These are phyloP conservation scores for Microchirus variegatus DNA, from an alignment of 2,797 vertebrate species.

Conservation along the genomic window DNA sequence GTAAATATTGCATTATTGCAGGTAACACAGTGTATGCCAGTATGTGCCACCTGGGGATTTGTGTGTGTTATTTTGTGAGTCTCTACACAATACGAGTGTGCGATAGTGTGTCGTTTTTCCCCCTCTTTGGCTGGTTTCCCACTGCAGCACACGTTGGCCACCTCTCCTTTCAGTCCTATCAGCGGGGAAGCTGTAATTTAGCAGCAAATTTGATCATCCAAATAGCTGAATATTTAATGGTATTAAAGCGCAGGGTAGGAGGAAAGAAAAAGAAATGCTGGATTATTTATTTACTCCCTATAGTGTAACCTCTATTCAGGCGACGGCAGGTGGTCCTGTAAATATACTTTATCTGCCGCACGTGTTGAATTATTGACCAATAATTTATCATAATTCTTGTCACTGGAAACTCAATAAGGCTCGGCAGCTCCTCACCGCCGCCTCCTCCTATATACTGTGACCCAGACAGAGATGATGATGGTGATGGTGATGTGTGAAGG, in stretches of 20 bases:
- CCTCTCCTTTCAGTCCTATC: slow-evolving; percentile 68
- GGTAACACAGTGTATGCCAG: slow-evolving; percentile 67
- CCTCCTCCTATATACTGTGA: slow-evolving; percentile 43
- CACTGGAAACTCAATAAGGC: slow-evolving; percentile 88
- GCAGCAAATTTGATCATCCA: slow-evolving; percentile 93
- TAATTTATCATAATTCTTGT: slow-evolving; percentile 97
- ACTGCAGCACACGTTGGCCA: slow-evolving; percentile 58
- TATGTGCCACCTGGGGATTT: slow-evolving; percentile 76
- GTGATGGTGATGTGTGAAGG: slow-evolving; percentile 40
- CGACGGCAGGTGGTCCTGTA: slow-evolving; percentile 89
- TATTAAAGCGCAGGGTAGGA: slow-evolving; percentile 84
- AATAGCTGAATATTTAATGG: slow-evolving; percentile 98
- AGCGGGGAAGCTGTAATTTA: slow-evolving; percentile 87
- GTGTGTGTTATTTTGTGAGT: slow-evolving; percentile 28
- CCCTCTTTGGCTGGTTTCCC: slow-evolving; percentile 67
- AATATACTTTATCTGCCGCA: slow-evolving; percentile 89
- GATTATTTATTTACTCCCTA: slow-evolving; percentile 96
- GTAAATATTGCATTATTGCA: slow-evolving; percentile 70
- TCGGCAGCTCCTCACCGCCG: slow-evolving; percentile 48
- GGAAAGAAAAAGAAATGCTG: slow-evolving; percentile 54
- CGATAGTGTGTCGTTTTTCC: slow-evolving; percentile 44
- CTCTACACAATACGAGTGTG: slow-evolving; percentile 32
- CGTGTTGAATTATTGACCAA: slow-evolving; percentile 95
- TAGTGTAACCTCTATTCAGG: slow-evolving; percentile 86
- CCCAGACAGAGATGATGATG: slow-evolving; percentile 20